These are phyloP conservation scores for Haliclona indistincta DNA, from an alignment of 37 sponge, comb jelly and placozoan genomes.

Conservation along the genomic window DNA sequence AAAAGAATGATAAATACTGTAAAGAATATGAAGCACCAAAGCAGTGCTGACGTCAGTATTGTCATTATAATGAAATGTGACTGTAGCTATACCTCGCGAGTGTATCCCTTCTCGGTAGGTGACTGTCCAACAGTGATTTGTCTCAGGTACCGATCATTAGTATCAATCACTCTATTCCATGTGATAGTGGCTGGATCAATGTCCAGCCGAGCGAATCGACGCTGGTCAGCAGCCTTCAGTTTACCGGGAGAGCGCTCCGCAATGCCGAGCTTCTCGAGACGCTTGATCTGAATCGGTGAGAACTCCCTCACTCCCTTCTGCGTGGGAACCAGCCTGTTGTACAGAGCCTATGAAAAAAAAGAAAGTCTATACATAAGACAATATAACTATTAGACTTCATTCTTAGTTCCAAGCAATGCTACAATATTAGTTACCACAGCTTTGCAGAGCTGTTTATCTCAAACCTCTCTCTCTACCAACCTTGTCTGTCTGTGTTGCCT, in stretches of 20 bases:
- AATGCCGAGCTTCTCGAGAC: constrained; percentile 89
- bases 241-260: constrained; percentile 46
- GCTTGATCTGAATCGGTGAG: constrained; percentile 67
- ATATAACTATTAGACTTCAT: not conserved
- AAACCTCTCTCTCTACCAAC: constrained; percentile 10
- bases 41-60: not conserved
- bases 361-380: not conserved
- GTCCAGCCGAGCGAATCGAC: constrained; percentile 75
- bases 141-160: constrained; percentile 93
- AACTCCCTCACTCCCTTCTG: constrained; percentile 67
- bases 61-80: not conserved
- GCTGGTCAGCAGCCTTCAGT: constrained; percentile 68
- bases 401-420: not conserved
- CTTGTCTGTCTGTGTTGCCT: constrained; percentile 86
- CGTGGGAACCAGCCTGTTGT: constrained; percentile 64
- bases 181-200: constrained; percentile 94
- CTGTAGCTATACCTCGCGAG: constrained; percentile 73
- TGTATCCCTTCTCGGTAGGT: constrained; percentile 88
- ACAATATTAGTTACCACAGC: not conserved
- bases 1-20: not conserved
- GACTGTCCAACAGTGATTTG: constrained; percentile 88
- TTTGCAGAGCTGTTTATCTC: not conserved
- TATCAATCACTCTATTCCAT: constrained; percentile 98
- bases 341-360: constrained; percentile 57
- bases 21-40: not conserved